phyloP scores from a whole-genome alignment of 2,888 invertebrate species.

The Aspidiotus rigidus region DNA sequence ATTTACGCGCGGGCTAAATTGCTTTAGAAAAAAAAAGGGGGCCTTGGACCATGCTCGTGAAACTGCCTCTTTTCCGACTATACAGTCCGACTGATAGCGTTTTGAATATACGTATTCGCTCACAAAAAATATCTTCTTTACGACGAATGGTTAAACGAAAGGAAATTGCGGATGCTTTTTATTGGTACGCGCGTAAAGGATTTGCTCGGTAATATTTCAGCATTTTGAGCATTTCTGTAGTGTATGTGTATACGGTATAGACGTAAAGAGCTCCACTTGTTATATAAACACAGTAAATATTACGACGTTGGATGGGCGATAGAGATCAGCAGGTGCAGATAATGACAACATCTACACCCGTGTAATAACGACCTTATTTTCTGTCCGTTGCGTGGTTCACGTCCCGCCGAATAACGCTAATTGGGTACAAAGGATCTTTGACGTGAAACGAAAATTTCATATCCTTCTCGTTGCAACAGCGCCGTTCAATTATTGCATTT shows the following conservation, averaged over 20 bases:
- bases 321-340: conserved; percentile 31
- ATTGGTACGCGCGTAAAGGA: background rate
- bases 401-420: background rate
- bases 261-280: background rate
- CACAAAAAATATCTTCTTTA: background rate
- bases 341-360: conserved; percentile 29
- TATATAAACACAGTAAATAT: conserved; percentile 24
- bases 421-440: background rate
- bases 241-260: background rate
- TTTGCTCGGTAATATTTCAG: background rate
- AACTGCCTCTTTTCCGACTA: background rate
- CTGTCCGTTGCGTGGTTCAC: background rate
- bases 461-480: too few species aligned
- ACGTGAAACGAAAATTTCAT: too few species aligned
- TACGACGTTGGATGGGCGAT: conserved; percentile 26
- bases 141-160: conserved; percentile 3
- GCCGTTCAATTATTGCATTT: too few species aligned
- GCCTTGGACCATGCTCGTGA: background rate
- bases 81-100: background rate
- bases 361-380: conserved; percentile 13
- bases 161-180: conserved; percentile 4
- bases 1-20: conserved; percentile 3
- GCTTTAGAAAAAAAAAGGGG: background rate
- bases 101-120: background rate
- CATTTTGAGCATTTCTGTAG: background rate